Base-by-base conservation (phyloP, 2,797 vertebrate species). In the Microctenopoma lineatum region DNA sequence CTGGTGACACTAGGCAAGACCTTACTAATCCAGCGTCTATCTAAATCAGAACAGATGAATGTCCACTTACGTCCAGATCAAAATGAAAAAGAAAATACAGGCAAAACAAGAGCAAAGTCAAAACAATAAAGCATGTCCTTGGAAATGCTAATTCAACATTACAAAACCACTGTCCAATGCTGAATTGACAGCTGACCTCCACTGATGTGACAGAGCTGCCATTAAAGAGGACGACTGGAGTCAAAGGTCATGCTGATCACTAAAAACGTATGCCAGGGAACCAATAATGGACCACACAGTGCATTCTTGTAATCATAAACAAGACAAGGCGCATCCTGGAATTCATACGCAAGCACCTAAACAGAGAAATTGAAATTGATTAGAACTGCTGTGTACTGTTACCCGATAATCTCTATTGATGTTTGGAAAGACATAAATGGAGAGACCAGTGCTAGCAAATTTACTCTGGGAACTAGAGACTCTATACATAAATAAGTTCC, bases 331-430 rank as follows among this genome's bases (percentile, higher is more conserved):
- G 53, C 66, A 69, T 56, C 47, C 54, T 45, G 29, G 32, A 66
- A 84, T 78, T 77, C 73, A 72, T 74, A 77, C 46, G 57, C 44
- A 63, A 58, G 65, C 71, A 69, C 36, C 68, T 73, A 42, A 72
- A 75, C 60, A 70, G 61, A 64, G 63, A 77, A 79, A 77, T 81
- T 79, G 70, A 79, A 89, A 90, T 86, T 85, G 88, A 92, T 89
- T 74, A 47, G 61, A 38, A 61, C 74, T 0, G 18, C 53, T 39
- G 66, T 72, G 52, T 66, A 59, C 66, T 55, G 67, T 46, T 62
- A 50, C 46, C 66, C 34, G 36, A 85, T 85, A 90, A 89, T 89
- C 88, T 59, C 64, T 83, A 91, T 88, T 74, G 92, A 92, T 91
- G 46, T 45, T 72, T 21, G 26, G 44, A 26, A 59, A 32, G 4